Percentiles rank a stretch among this genome's conserved stretches.
Conservation (phyloP, 2,888 invertebrate genomes). For the Amblyjoppa fuscipennis region DNA sequence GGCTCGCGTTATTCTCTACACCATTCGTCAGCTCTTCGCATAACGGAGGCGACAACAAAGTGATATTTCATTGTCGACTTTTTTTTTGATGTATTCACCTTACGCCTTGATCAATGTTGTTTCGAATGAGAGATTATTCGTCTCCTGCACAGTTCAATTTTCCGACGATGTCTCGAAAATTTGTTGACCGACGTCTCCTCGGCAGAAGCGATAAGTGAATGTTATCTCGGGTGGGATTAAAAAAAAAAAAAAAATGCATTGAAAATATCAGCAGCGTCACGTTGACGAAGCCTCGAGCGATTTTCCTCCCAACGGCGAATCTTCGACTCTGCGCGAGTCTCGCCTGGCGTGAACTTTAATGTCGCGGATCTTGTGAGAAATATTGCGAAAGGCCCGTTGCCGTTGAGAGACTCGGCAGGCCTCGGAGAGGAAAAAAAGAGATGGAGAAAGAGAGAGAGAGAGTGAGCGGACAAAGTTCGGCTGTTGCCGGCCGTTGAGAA, state of each 20-base stretch:
- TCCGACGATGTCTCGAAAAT: neutral
- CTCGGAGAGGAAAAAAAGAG: too few species aligned
- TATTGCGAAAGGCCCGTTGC: conserved; percentile 5
- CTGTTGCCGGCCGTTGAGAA: conserved; percentile 17
- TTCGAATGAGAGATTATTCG: neutral
- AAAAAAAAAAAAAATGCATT: neutral
- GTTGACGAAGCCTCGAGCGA: conserved; percentile 6
- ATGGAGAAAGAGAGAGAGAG: neutral
- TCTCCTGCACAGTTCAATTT: neutral
- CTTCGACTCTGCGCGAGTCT: neutral
- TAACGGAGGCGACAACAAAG: neutral
- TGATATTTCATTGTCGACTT: too few species aligned
- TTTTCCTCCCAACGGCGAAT: neutral
- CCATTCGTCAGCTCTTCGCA: neutral
- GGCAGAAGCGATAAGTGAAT: neutral
- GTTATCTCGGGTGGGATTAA: neutral
- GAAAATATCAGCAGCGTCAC: neutral
- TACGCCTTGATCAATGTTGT: neutral
- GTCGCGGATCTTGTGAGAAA: neutral
- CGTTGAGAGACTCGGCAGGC: neutral
- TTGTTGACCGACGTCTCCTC: neutral
- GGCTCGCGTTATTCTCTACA: neutral
- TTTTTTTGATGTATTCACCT: neutral
- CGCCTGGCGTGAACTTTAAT: conserved; percentile 7
- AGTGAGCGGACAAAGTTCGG: conserved; percentile 26